Conservation (phyloP, 2,113 vertebrate species). For the Cavia porcellus region DNA sequence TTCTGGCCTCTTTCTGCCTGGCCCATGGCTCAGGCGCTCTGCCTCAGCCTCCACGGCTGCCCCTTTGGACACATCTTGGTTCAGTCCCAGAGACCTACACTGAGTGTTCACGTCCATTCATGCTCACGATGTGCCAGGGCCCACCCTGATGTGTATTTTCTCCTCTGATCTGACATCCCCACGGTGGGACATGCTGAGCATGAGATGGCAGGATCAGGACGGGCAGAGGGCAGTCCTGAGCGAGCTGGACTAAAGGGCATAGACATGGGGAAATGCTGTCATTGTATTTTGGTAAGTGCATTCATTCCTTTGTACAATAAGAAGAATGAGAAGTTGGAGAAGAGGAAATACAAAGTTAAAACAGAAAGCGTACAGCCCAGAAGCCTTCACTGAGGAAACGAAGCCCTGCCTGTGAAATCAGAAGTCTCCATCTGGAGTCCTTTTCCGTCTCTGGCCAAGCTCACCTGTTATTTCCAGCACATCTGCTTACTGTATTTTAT, state of each 20-base stretch:
- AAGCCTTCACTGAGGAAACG: not conserved
- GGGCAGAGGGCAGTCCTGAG: not conserved
- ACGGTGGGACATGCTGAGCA: not conserved
- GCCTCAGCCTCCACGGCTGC: not conserved
- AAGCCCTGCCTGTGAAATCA: not conserved
- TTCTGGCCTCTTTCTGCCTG: not conserved
- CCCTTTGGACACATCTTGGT: not conserved
- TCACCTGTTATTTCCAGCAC: not conserved
- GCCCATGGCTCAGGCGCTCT: no score
- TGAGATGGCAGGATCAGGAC: no score
- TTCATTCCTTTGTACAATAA: not conserved
- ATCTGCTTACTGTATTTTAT: not conserved
- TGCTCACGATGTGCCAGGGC: no score
- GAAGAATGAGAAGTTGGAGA: not conserved
- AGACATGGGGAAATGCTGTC: not conserved
- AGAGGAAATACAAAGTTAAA: not conserved
- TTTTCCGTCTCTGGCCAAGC: not conserved
- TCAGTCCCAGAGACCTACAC: not conserved
- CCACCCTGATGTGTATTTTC: not conserved
- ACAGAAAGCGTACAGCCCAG: not conserved
- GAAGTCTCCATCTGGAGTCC: not conserved
- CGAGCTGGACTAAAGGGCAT: not conserved
- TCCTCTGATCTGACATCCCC: not conserved
- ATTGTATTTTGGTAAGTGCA: fast-evolving
- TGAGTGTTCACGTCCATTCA: not conserved